A percentile compares a stretch with the other conserved stretches of the same genome.
Evolutionary conservation across 2,113 vertebrate species (phyloP).

Genomic region (Uria aalge): DNA sequence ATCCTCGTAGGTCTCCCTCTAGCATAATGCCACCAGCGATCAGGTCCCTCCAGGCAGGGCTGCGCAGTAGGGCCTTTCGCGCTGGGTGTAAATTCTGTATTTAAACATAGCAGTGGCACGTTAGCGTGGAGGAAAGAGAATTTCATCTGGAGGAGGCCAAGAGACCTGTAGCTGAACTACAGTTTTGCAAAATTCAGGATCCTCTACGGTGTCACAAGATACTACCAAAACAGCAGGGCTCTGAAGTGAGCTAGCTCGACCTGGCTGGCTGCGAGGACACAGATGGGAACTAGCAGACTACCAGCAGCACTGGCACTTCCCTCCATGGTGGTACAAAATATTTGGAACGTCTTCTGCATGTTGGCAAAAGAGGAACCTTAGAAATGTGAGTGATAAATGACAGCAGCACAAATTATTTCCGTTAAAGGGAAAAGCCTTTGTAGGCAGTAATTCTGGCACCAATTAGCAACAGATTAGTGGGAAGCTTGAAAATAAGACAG

Average conservation of each 20-base stretch:
- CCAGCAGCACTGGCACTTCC: background rate
- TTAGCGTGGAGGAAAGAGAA: background rate
- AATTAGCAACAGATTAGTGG: constrained; percentile 6
- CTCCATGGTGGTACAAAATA: background rate
- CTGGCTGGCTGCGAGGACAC: background rate
- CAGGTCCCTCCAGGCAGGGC: background rate
- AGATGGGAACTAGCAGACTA: background rate
- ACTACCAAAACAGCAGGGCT: background rate
- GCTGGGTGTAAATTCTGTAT: background rate
- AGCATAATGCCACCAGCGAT: background rate
- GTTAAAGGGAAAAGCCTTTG: background rate
- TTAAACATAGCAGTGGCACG: background rate
- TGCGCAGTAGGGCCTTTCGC: background rate
- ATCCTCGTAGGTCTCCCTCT: background rate
- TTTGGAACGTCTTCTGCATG: background rate
- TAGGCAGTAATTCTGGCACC: background rate
- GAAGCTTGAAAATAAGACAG: background rate
- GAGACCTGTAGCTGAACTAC: background rate
- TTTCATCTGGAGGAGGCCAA: background rate
- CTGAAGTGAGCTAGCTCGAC: background rate
- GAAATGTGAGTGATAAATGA: background rate
- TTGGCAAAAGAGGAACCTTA: background rate
- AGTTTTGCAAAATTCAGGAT: background rate
- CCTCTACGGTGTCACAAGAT: background rate
- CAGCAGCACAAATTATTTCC: background rate